These are phyloP conservation scores for Marcusenius ussheri DNA, from an alignment of 2,113 vertebrate species.

Conservation along the genomic window DNA sequence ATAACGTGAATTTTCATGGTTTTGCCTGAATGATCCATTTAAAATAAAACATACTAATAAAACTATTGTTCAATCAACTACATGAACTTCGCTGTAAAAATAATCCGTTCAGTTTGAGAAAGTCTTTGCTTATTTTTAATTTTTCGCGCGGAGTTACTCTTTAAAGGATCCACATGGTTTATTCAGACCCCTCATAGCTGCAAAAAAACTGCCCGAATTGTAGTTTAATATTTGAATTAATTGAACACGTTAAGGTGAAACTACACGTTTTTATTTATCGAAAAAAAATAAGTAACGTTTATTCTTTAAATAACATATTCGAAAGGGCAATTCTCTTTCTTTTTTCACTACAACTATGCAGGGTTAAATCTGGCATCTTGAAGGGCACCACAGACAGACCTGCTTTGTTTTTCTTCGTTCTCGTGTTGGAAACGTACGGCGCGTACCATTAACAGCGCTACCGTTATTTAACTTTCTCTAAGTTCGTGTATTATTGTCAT, in stretches of 20 bases:
- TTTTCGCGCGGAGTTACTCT: not conserved
- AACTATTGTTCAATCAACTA: not conserved
- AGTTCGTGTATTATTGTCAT: not conserved
- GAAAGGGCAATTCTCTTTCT: not conserved
- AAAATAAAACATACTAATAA: not conserved
- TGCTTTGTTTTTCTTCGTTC: not conserved
- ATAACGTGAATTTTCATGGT: not conserved
- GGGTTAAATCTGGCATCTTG: not conserved
- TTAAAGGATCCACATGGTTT: conserved; percentile 7
- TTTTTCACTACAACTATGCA: not conserved
- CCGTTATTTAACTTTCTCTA: not conserved
- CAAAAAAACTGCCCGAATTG: not conserved
- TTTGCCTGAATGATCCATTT: not conserved
- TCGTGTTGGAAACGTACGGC: not conserved
- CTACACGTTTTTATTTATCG: not conserved
- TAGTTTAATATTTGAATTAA: not conserved
- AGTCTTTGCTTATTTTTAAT: not conserved
- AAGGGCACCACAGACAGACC: not conserved
- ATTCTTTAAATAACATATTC: not conserved
- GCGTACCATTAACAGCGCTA: not conserved
- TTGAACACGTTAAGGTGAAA: not conserved
- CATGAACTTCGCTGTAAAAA: not conserved
- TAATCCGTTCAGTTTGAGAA: not conserved
- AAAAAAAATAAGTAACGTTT: not conserved
- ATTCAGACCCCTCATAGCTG: not conserved